phyloP scores from a whole-genome alignment of 2,113 vertebrate species.

The Engystomops pustulosus region DNA sequence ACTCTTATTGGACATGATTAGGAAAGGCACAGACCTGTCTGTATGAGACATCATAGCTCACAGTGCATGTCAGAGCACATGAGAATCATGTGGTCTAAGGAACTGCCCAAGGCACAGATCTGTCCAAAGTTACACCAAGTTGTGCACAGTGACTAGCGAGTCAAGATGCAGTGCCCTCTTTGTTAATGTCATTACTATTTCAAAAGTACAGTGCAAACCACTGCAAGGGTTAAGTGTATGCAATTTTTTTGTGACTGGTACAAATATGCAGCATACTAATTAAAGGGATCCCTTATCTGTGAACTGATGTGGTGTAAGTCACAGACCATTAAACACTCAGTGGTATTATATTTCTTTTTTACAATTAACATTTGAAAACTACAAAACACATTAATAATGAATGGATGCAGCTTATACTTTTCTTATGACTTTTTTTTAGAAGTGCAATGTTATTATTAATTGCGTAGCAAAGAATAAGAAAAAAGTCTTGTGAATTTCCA shows the following conservation, averaged over 20 bases:
- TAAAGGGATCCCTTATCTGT: slow-evolving; percentile 32
- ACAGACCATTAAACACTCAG: slow-evolving; percentile 49
- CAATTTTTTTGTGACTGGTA: neutral
- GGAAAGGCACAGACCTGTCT: no score
- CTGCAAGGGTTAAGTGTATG: slow-evolving; percentile 33
- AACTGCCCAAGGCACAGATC: no score
- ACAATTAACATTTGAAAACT: slow-evolving; percentile 54
- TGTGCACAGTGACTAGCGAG: no score
- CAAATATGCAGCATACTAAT: slow-evolving; percentile 37
- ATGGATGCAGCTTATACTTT: slow-evolving; percentile 32
- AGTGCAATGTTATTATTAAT: slow-evolving; percentile 23
- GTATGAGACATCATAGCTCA: no score
- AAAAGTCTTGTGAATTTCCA: neutral
- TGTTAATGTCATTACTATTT: neutral
- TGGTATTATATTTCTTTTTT: slow-evolving; percentile 56
- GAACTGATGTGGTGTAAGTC: slow-evolving; percentile 42
- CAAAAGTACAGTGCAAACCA: neutral
- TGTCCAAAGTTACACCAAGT: no score
- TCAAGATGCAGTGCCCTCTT: no score
- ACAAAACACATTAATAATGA: slow-evolving; percentile 52
- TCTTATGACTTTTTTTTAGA: neutral
- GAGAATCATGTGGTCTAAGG: no score
- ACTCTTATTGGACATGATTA: no score
- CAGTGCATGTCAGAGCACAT: no score
- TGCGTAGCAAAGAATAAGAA: neutral